Conservation (phyloP, 2,797 vertebrate species). For the Gallirallus australis region DNA sequence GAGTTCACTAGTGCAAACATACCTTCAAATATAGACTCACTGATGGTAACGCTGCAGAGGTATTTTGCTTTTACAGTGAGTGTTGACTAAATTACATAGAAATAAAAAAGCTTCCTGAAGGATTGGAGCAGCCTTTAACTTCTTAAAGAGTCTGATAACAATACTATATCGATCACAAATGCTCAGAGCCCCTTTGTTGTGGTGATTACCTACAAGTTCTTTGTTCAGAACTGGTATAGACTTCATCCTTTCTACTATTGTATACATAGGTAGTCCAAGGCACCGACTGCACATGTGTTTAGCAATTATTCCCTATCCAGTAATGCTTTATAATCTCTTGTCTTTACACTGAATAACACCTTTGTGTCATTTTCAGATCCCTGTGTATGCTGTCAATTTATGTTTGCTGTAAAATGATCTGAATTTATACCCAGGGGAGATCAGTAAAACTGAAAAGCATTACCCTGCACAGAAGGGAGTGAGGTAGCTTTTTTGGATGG, state of each 20-base stretch:
- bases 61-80: not conserved
- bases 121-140: not conserved
- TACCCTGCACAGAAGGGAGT: not conserved
- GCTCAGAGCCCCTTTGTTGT: not conserved
- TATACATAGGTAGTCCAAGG: not conserved
- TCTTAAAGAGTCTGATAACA: not conserved
- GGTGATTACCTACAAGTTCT: not conserved
- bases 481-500: not conserved
- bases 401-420: not conserved
- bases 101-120: not conserved
- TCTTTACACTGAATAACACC: not conserved
- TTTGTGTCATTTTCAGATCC: not conserved
- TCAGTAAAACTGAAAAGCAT: not conserved
- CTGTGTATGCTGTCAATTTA: not conserved
- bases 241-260: not conserved
- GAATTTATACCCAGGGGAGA: not conserved
- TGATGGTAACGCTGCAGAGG: not conserved
- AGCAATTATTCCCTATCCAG: not conserved
- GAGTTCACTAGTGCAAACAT: not conserved
- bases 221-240: not conserved
- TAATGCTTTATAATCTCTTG: not conserved
- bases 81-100: not conserved
- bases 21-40: not conserved
- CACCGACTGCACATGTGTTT: not conserved
- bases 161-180: not conserved